These are phyloP conservation scores for Bubalus kerabau DNA, from an alignment of 2,113 vertebrate species.

Conservation along the genomic window DNA sequence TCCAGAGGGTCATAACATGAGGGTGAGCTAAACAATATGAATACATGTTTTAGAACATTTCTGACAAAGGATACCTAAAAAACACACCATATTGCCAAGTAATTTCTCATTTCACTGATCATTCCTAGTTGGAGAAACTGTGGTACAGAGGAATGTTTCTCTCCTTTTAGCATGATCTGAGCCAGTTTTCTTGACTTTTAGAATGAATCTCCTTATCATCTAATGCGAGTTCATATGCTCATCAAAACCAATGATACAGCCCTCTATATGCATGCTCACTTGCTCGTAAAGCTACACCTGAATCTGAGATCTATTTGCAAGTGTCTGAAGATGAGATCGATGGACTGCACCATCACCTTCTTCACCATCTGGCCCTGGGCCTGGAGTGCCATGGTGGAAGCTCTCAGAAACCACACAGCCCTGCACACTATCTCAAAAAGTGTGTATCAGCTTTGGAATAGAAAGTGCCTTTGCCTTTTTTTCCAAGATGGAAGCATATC, in stretches of 20 bases:
- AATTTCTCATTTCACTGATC: background rate
- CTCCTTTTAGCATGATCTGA: background rate
- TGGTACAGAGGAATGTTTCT: background rate
- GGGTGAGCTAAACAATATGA: background rate
- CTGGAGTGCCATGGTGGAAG: background rate
- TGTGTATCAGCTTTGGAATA: background rate
- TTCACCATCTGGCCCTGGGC: background rate
- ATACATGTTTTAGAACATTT: background rate
- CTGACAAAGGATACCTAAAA: background rate
- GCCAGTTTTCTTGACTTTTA: background rate
- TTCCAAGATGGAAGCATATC: background rate
- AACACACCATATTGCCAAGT: background rate
- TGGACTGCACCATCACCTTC: background rate
- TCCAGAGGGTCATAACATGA: background rate
- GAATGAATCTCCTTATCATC: background rate
- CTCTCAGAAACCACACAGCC: background rate
- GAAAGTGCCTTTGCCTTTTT: background rate
- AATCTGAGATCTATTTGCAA: background rate
- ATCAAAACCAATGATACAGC: background rate
- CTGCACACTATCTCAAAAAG: background rate
- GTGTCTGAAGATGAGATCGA: background rate
- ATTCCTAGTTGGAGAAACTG: background rate
- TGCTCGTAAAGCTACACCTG: background rate
- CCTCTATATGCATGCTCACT: background rate
- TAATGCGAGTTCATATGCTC: background rate